Conservation (phyloP, 2,797 vertebrate genomes). For the Melanotaenia boesemani region DNA sequence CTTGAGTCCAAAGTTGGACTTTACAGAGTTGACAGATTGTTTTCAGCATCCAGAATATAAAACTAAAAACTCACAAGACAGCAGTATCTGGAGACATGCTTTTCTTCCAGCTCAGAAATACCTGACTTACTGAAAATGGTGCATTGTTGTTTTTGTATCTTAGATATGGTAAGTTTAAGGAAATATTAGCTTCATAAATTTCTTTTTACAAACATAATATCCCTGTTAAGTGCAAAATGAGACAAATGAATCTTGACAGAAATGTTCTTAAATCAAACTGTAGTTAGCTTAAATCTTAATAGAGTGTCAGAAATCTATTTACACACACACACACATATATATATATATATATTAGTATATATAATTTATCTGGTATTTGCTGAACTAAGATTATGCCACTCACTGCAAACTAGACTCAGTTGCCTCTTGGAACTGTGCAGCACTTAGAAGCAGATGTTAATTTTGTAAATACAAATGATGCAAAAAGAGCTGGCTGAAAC, state of each 20-base stretch:
- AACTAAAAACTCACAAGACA: neutral
- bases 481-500: neutral
- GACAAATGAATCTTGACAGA: neutral
- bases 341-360: neutral
- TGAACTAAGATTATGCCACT: neutral
- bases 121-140: neutral
- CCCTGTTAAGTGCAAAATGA: neutral
- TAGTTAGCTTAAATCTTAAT: neutral
- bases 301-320: neutral
- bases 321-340: neutral
- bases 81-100: constrained; percentile 3
- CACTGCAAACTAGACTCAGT: neutral
- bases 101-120: neutral
- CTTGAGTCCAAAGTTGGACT: neutral
- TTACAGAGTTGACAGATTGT: neutral
- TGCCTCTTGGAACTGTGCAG: neutral
- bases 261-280: neutral
- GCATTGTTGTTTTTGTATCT: neutral
- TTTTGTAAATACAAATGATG: neutral
- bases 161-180: neutral
- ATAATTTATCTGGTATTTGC: neutral
- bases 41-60: neutral
- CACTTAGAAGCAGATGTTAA: neutral
- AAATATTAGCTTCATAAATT: neutral
- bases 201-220: neutral